These are phyloP conservation scores for Lampropteryx suffumata DNA, from an alignment of 2,888 invertebrate species.

Conservation along the genomic window DNA sequence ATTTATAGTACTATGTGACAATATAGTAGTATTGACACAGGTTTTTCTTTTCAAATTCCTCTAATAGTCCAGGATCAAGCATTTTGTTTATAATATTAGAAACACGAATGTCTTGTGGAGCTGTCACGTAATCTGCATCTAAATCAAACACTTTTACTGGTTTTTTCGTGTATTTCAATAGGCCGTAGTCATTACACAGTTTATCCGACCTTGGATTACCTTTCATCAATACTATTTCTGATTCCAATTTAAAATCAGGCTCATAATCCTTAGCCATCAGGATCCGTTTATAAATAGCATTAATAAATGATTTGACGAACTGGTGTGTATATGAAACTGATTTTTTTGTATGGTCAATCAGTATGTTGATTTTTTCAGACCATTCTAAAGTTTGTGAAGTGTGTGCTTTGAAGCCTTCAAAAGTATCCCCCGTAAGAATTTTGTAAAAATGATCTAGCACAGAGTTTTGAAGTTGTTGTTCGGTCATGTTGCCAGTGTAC, in stretches of 20 bases:
- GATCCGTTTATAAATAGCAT: constrained; percentile 40
- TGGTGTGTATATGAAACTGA: constrained; percentile 10
- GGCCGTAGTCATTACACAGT: constrained; percentile 40
- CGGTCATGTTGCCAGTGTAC: constrained; percentile 40
- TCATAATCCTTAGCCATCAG: constrained; percentile 37
- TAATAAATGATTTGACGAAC: constrained; percentile 34
- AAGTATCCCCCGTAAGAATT: too few species aligned
- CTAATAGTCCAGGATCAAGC: constrained; percentile 32
- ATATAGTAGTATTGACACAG: background rate
- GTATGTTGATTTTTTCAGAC: too few species aligned
- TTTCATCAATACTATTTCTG: constrained; percentile 44
- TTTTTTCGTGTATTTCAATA: constrained; percentile 39
- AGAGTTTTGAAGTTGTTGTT: constrained; percentile 35
- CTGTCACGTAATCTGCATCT: constrained; percentile 37
- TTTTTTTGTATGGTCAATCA: too few species aligned
- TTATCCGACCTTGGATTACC: constrained; percentile 37
- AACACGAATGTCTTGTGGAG: constrained; percentile 38
- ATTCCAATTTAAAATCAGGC: constrained; percentile 40
- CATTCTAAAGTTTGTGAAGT: too few species aligned
- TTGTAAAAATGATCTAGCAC: too few species aligned
- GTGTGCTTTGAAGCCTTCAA: too few species aligned
- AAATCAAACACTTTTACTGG: constrained; percentile 40
- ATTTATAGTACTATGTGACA: too few species aligned
- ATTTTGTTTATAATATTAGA: constrained; percentile 43
- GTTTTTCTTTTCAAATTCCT: constrained; percentile 20